A percentile compares a stretch with the other conserved stretches of the same genome.
phyloP scores from a whole-genome alignment of 2,113 vertebrate genomes.

The Gasterosteus aculeatus region DNA sequence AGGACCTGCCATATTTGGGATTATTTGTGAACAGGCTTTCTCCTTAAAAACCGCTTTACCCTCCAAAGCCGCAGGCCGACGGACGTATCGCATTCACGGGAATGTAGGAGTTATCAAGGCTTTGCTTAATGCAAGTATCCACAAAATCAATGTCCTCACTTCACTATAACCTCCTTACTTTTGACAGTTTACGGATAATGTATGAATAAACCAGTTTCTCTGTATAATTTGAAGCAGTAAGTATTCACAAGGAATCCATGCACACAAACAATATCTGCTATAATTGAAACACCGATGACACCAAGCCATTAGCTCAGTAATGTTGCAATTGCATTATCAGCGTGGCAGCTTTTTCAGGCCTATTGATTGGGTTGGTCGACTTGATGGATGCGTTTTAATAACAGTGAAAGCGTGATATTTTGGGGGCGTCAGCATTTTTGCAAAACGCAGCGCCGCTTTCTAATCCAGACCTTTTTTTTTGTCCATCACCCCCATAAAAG shows the following conservation, averaged over 20 bases:
- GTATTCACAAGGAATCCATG: not conserved
- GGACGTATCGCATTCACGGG: not conserved
- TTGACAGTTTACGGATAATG: constrained; percentile 1
- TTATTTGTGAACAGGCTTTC: constrained; percentile 49
- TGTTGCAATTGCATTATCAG: constrained; percentile 61
- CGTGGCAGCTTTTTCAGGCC: constrained; percentile 43
- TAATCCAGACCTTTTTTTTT: constrained; percentile 16
- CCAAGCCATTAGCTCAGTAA: constrained; percentile 58
- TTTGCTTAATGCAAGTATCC: not conserved
- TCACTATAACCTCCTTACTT: not conserved
- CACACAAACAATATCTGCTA: constrained; percentile 18
- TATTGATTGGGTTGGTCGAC: constrained; percentile 67
- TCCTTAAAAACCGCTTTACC: constrained; percentile 36
- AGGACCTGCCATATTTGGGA: constrained; percentile 43
- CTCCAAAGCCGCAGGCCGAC: constrained; percentile 34
- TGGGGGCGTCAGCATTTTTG: constrained; percentile 55
- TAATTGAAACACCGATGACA: constrained; percentile 47
- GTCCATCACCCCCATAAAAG: constrained; percentile 20
- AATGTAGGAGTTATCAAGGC: constrained; percentile 1
- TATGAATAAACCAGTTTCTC: constrained; percentile 9
- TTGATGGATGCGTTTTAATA: constrained; percentile 75
- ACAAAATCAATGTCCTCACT: constrained; percentile 21
- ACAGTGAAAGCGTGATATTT: constrained; percentile 58
- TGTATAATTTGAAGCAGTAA: not conserved
- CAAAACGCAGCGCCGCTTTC: constrained; percentile 27